phyloP scores from a whole-genome alignment of 2,888 invertebrate genomes.

The Ernsta delagoae region DNA sequence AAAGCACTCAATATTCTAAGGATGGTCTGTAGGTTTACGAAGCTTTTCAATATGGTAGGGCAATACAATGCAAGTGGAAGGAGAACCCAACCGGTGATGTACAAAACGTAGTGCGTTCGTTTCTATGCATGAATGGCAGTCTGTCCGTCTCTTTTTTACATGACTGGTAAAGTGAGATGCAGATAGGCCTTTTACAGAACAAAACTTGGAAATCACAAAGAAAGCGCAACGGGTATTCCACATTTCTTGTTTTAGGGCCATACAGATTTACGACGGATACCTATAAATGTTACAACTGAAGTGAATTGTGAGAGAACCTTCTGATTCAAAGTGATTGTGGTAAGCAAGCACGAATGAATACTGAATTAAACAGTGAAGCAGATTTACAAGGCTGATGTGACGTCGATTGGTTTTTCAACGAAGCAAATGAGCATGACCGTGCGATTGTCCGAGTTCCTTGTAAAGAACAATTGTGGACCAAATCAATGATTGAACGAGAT shows the following conservation, averaged over 20 bases:
- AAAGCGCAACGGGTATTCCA: constrained; percentile 42
- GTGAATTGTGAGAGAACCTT: constrained; percentile 25
- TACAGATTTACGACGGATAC: constrained; percentile 13
- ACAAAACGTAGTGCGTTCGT: constrained; percentile 54
- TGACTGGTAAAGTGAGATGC: constrained; percentile 38
- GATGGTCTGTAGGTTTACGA: constrained; percentile 43
- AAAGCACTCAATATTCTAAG: constrained; percentile 51
- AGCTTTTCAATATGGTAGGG: constrained; percentile 58
- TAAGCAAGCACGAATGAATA: constrained; percentile 13
- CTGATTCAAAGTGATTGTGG: constrained; percentile 14
- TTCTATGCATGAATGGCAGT: constrained; percentile 53
- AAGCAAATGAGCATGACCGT: constrained; percentile 51
- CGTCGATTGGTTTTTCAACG: constrained; percentile 48
- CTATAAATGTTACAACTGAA: constrained; percentile 14
- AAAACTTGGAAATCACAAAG: constrained; percentile 38
- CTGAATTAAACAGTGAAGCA: constrained; percentile 12
- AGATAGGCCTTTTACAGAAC: constrained; percentile 28
- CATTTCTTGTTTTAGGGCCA: constrained; percentile 22
- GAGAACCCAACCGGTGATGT: constrained; percentile 53
- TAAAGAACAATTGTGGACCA: constrained; percentile 55
- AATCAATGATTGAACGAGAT: constrained; percentile 56
- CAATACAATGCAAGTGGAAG: constrained; percentile 54
- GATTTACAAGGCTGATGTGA: constrained; percentile 26
- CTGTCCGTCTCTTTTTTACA: constrained; percentile 48
- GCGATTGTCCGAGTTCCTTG: constrained; percentile 60